Base-by-base conservation (phyloP, 2,113 vertebrate genomes). In the Ictidomys tridecemlineatus region DNA sequence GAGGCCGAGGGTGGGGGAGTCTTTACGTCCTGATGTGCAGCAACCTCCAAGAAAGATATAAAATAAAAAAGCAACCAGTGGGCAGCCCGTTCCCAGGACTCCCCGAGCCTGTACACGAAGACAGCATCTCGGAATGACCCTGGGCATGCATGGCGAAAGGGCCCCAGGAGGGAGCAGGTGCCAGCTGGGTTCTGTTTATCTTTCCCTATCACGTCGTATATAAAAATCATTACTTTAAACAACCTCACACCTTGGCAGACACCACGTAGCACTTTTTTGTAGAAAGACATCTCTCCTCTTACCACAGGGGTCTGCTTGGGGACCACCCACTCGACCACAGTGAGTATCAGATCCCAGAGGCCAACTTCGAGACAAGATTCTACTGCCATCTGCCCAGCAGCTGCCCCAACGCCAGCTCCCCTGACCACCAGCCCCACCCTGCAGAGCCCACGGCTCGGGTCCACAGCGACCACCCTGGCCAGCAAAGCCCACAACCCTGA, bases 41-140 rank as follows among this genome's bases (percentile, higher is more conserved):
- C 8, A 12, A 76, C 45, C 53, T 48, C 70, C 69, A 32, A 14
- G 70, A 63, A 30, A 74, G 42, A 30, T 5, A 39, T 45, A 18
- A 61, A 45, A 30, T 26, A 26, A 39, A 39, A 45, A 37, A 39
- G 48, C 45, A 91, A 20, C 28, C 26, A 28, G 61, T 63, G 22
- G 12, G 42, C 20, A 42, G 42, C 3, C 0, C 20, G 28, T 32
- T 20, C 26, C 20, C 73, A 32, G 58, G 56, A 45, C n/a, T 17
- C 14, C 6, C 39, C 1, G 1, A 30, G 30, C 18, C 13, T 17
- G 0, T 12, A 16, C 10, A 4, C 18, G 32, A 10, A 7, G 1
- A 45, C 24, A 13, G 17, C 1, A 5, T 45, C 56, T 56, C 22
- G 2, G 11, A 2, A 1, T 8, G 70, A 37, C 26, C 20, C 34